Percentiles rank a stretch among this genome's conserved stretches.
Evolutionary conservation across 53 echinoderm and acorn worm genomes (phyloP).

Genomic region (Henricia sp.): DNA sequence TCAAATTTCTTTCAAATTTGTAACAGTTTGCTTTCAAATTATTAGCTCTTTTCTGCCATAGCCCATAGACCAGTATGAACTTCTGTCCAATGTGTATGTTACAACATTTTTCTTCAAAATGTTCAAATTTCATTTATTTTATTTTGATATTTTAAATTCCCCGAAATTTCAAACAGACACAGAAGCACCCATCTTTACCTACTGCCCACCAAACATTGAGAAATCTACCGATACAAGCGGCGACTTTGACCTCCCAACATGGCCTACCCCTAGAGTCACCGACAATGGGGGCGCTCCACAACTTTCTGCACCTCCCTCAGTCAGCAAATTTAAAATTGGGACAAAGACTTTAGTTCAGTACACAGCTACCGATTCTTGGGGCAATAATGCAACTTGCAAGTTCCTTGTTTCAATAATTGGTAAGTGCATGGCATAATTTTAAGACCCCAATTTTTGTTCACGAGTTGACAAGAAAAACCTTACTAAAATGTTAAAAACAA

Average conservation of each 20-base stretch:
- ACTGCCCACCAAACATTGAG: conserved; percentile 54
- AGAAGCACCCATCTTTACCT: conserved; percentile 42
- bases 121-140: too few species aligned
- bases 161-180: conserved; percentile 1
- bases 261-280: conserved; percentile 28
- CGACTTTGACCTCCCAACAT: conserved; percentile 26
- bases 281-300: conserved; percentile 50
- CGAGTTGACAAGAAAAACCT: too few species aligned
- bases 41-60: too few species aligned
- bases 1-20: too few species aligned
- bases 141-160: too few species aligned
- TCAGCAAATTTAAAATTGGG: not conserved
- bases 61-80: too few species aligned
- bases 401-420: conserved; percentile 56
- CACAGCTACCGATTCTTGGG: conserved; percentile 43
- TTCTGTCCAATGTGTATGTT: too few species aligned
- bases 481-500: too few species aligned
- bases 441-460: too few species aligned
- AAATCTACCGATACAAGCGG: conserved; percentile 10
- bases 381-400: conserved; percentile 63
- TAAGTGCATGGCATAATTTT: conserved; percentile 15
- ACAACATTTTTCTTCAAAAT: too few species aligned
- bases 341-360: conserved; percentile 12
- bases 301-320: not conserved
- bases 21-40: too few species aligned